A percentile compares a stretch with the other conserved stretches of the same genome.
Evolutionary conservation across 2,888 invertebrate species (phyloP).

Genomic region (Agrotis puta): DNA sequence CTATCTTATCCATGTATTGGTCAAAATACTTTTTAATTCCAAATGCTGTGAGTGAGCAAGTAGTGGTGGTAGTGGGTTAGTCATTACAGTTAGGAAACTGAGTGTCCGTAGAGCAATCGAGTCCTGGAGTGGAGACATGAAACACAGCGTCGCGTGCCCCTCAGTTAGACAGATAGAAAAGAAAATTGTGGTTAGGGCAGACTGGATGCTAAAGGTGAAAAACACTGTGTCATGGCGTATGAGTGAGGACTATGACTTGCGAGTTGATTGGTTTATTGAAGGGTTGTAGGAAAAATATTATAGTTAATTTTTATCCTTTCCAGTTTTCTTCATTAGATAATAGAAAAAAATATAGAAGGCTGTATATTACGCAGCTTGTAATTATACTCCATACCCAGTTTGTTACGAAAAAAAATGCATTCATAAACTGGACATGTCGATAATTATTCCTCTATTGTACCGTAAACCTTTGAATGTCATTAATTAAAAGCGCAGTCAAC

Average conservation of each 20-base stretch:
- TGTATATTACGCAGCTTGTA: too few relatives aligned
- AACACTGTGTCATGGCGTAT: background rate
- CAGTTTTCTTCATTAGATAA: too few relatives aligned
- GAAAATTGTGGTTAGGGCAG: background rate
- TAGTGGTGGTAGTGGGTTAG: background rate
- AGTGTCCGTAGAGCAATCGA: background rate
- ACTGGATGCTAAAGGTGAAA: background rate
- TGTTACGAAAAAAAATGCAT: background rate
- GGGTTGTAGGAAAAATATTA: background rate
- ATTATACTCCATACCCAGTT: too few relatives aligned
- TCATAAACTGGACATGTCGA: background rate
- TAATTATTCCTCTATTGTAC: conserved; percentile 6
- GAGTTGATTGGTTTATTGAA: background rate
- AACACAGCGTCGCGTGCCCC: background rate
- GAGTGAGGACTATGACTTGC: too few relatives aligned
- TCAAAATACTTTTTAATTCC: background rate
- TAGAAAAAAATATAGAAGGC: too few relatives aligned
- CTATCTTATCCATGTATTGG: background rate
- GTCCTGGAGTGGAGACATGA: background rate
- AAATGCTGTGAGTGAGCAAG: background rate
- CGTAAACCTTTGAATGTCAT: conserved; percentile 11
- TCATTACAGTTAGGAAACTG: background rate
- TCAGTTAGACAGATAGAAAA: background rate
- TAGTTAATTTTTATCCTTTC: too few relatives aligned
- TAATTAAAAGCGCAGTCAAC: conserved; percentile 23